Evolutionary conservation across 2,888 invertebrate species (phyloP), one percentile per base, ranked within the genome.

Genomic region (Baccha elongata): DNA sequence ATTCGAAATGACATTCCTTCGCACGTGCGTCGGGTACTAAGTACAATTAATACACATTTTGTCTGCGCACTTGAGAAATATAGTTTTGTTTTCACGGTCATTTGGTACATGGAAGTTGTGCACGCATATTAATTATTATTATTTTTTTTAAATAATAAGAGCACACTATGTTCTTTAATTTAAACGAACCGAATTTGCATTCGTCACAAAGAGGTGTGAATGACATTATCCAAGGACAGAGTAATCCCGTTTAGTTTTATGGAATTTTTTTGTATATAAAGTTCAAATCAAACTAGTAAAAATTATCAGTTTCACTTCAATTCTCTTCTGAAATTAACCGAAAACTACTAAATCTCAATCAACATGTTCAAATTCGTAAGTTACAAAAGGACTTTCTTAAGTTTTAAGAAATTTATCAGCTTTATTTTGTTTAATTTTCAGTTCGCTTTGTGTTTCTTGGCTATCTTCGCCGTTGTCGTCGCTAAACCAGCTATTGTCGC

Each of bases 331-430:
- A 26, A 69, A 23, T 32, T 19, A 19, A 68, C 19, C 62, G 5
- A 60, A 73, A 67, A 44, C 26, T 23, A 58, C 35, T 29, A 60
- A 55, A 55, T 26, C 19, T 10, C 1, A 35, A 8, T 60, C 74
- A 80, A 37, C 0, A 81, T 81, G 80, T 81, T 75, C 75, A 75
- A 81, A 75, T 60, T 75, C 52, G 80, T 81, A 52, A 71, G 75
- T 73, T n/a, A 11, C 10, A n/a, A 26, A 8, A 40, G 10, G 5
- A 6, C n/a, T 3, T 5, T n/a, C 3, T 8, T 1, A 32, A 42
- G 42, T 60, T 35, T 19, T 11, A 3, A 8, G 8, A 19, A 2
- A 7, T 4, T 52, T 50, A 15, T 42, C 8, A 17, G 26, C 2
- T 44, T n/a, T 1, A 3, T 55, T 17, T 65, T 65, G 1, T 50